Conservation (phyloP, 2,888 invertebrate species). For the Epirrita christyi region DNA sequence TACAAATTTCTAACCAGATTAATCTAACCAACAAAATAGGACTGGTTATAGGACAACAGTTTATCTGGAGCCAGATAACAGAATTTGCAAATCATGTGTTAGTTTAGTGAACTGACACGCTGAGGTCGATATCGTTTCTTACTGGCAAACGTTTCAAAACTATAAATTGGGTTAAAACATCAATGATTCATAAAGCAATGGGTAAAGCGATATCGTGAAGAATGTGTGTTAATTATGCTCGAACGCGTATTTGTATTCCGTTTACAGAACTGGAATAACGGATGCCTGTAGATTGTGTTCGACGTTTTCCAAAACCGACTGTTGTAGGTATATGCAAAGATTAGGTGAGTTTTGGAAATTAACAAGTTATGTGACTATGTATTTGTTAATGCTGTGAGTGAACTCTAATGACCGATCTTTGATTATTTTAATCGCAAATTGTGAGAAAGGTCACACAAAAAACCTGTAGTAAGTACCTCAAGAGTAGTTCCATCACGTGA, state of each 20-base stretch:
- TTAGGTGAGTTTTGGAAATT: neutral
- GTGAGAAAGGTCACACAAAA: no score
- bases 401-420: no score
- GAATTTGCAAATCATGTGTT: constrained; percentile 24
- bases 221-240: constrained; percentile 51
- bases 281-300: constrained; percentile 11
- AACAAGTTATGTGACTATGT: neutral
- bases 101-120: constrained; percentile 14
- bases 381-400: no score
- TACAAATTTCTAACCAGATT: constrained; percentile 2
- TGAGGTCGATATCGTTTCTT: constrained; percentile 12
- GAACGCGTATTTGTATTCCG: constrained; percentile 43
- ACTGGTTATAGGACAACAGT: constrained; percentile 1
- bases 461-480: no score
- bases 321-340: neutral
- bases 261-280: constrained; percentile 31
- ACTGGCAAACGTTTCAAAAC: constrained; percentile 31
- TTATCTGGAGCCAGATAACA: constrained; percentile 17
- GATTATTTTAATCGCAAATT: no score
- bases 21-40: neutral
- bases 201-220: constrained; percentile 44
- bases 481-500: neutral
- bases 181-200: constrained; percentile 45
- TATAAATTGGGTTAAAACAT: constrained; percentile 34
- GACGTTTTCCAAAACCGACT: constrained; percentile 11